phyloP scores from a whole-genome alignment of 2,888 invertebrate species.

The Tineola bisselliella region DNA sequence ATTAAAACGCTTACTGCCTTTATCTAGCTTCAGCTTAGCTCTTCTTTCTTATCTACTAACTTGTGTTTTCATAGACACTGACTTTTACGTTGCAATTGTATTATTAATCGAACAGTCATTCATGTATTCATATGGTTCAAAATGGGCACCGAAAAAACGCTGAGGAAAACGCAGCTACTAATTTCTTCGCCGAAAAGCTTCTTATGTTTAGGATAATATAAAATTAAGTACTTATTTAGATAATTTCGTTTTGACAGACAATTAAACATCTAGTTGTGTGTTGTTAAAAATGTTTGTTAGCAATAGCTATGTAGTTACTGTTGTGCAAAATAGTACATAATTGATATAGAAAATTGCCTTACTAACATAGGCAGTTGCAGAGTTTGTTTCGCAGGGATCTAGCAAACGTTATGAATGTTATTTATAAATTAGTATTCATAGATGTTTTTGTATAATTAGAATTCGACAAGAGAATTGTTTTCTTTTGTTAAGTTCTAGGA shows the following conservation, averaged over 20 bases:
- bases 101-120: too few relatives aligned
- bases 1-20: too few relatives aligned
- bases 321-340: slow-evolving; percentile 46
- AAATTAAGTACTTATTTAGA: background rate
- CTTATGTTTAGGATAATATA: background rate
- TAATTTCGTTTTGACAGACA: too few relatives aligned
- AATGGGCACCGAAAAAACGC: too few relatives aligned
- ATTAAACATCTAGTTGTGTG: background rate
- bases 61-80: too few relatives aligned
- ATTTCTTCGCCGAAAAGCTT: background rate
- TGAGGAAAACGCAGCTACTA: too few relatives aligned
- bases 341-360: slow-evolving; percentile 47
- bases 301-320: slow-evolving; percentile 21
- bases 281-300: slow-evolving; percentile 18
- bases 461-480: background rate
- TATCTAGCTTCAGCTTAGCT: too few relatives aligned
- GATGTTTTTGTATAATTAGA: background rate
- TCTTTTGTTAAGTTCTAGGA: too few relatives aligned
- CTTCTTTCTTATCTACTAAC: too few relatives aligned
- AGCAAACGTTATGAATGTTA: slow-evolving; percentile 8
- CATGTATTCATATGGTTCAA: too few relatives aligned
- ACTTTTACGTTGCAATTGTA: too few relatives aligned
- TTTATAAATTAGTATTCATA: background rate
- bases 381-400: slow-evolving; percentile 22
- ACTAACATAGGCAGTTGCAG: slow-evolving; percentile 30